A percentile compares a stretch with the other conserved stretches of the same genome.
Evolutionary conservation across 1,140 invertebrate species (phyloP).

Genomic region (Drosophila kohkoa): DNA sequence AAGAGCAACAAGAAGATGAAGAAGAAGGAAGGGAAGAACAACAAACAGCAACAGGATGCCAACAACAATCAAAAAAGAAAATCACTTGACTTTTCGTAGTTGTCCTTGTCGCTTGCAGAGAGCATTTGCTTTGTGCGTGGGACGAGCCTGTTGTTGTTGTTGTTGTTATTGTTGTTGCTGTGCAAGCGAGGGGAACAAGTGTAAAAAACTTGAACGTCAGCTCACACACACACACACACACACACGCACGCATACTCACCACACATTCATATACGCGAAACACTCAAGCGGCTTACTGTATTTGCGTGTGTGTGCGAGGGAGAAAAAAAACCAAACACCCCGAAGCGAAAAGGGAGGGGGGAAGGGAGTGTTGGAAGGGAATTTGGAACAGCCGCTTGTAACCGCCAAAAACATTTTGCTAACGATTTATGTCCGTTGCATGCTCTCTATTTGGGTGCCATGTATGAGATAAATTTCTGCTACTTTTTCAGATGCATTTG

Average conservation of each 20-base stretch:
- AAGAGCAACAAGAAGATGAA: conserved; percentile 16
- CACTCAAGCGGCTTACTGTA: conserved; percentile 4
- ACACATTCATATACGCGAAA: conserved; percentile 4
- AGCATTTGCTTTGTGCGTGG: conserved; percentile 40
- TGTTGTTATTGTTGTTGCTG: too few species aligned
- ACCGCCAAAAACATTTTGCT: conserved; percentile 81
- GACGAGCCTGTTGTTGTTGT: neutral
- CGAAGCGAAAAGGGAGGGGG: neutral
- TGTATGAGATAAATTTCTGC: conserved; percentile 70
- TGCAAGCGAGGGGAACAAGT: conserved; percentile 18
- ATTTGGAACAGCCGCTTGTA: conserved; percentile 56
- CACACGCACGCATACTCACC: neutral
- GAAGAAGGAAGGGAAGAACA: neutral
- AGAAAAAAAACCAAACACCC: conserved; percentile 6
- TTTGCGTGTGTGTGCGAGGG: neutral
- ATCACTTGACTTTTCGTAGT: conserved; percentile 72
- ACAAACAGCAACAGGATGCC: conserved; percentile 25
- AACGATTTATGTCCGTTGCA: conserved; percentile 80
- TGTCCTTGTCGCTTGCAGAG: conserved; percentile 69
- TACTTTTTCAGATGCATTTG: conserved; percentile 64
- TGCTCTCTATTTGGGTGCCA: conserved; percentile 47
- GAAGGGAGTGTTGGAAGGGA: neutral
- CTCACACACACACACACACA: too few species aligned
- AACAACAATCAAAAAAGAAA: conserved; percentile 46
- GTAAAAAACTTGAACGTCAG: conserved; percentile 76